A percentile compares a stretch with the other conserved stretches of the same genome.
phyloP scores from a whole-genome alignment of 2,113 vertebrate species.

The Haemorhous mexicanus region DNA sequence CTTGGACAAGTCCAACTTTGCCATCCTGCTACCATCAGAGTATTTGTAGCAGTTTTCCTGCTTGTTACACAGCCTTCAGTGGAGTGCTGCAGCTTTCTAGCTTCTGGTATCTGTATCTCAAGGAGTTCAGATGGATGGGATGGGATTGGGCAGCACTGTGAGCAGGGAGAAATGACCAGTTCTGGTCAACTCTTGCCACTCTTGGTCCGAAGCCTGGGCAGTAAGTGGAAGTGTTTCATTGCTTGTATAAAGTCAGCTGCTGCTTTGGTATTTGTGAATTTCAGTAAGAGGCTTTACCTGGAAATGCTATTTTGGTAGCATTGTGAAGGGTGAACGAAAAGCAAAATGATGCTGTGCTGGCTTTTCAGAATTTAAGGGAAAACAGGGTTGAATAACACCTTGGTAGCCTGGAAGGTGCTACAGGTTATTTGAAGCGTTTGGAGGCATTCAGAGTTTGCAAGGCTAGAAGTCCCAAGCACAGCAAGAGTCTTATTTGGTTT shows the following conservation, averaged over 20 bases:
- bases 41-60: not conserved
- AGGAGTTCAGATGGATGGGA: not conserved
- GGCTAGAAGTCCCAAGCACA: not conserved
- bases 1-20: not conserved
- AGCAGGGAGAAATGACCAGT: not conserved
- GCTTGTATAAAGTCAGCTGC: not conserved
- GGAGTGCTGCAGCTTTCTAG: not conserved
- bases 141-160: not conserved
- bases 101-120: fast-evolving
- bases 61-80: not conserved
- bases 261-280: not conserved
- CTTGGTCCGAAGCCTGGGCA: not conserved
- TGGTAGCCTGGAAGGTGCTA: not conserved
- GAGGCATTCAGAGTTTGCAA: not conserved
- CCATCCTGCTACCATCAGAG: not conserved
- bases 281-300: not conserved
- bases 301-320: not conserved
- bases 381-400: not conserved
- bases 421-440: not conserved
- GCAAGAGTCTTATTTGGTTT: not conserved
- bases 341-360: not conserved
- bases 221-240: not conserved
- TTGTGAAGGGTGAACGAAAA: not conserved
- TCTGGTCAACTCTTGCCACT: not conserved
- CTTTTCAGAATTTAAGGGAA: not conserved